A percentile compares a stretch with the other conserved stretches of the same genome.
These are phyloP conservation scores for Achlya flavicornis DNA, from an alignment of 2,888 invertebrate genomes.

Conservation along the genomic window DNA sequence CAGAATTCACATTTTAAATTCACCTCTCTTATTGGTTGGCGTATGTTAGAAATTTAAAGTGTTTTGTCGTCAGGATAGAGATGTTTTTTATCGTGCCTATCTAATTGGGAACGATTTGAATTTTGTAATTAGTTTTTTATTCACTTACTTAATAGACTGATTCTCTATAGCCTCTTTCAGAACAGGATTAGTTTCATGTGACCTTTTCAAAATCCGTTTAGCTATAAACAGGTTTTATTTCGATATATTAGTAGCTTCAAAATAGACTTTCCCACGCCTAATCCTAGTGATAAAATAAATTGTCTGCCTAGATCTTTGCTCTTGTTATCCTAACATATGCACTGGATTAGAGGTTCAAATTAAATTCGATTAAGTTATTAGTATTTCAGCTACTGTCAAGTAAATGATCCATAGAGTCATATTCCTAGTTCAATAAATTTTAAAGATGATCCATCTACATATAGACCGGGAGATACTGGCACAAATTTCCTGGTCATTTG, in stretches of 20 bases:
- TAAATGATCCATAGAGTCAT: no score
- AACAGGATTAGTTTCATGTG: conserved; percentile 22
- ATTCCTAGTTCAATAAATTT: no score
- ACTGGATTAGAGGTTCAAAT: background rate
- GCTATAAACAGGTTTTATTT: conserved; percentile 28
- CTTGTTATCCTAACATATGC: background rate
- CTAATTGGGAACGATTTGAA: conserved; percentile 56
- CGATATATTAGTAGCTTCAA: conserved; percentile 4
- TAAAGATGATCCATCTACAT: no score
- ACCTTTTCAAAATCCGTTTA: conserved; percentile 23
- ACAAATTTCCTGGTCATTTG: no score
- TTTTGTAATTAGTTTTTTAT: conserved; percentile 54
- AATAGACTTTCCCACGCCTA: conserved; percentile 28
- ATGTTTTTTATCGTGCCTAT: conserved; percentile 44
- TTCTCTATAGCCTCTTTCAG: conserved; percentile 12
- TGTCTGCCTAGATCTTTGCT: background rate
- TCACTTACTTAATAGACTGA: conserved; percentile 30
- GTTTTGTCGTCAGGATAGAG: conserved; percentile 49
- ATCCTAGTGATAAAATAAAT: conserved; percentile 18
- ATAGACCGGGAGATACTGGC: no score
- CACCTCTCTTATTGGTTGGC: conserved; percentile 66
- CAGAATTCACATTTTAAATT: conserved; percentile 75
- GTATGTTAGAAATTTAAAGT: conserved; percentile 60
- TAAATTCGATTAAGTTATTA: no score
- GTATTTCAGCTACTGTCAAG: no score